Evolutionary conservation across 2,888 invertebrate genomes (phyloP), one percentile per base, ranked within the genome.

Genomic region (Ennomos erosarius): DNA sequence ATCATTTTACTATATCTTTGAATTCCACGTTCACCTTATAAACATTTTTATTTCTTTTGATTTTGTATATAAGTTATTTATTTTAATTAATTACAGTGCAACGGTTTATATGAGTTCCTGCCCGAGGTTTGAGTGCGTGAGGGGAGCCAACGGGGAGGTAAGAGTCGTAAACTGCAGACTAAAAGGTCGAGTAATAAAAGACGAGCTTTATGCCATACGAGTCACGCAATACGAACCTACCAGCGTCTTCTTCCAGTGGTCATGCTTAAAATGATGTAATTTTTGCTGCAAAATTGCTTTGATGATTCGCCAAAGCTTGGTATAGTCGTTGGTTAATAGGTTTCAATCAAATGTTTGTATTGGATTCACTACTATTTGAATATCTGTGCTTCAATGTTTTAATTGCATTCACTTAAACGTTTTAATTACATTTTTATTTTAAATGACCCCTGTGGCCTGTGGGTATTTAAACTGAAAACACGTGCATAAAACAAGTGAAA

Each of bases 81-180:
- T 37, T 59, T 47, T 56, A 53, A 61, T 54, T 54, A 54, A 47
- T 69, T 66, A 26, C 68, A 69, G 68, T 69, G 68, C 67, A 66
- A 59, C 68, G 55, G 60, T 62, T 59, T 64, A 60, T 63, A 67
- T 67, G 64, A 69, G 67, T 65, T 65, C 64, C 67, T 62, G 56
- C 61, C 65, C 5, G 49, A 55, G 45, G 33, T 60, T 52, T 60
- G 65, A 56, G 64, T 68, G 68, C 64, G 58, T 67, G 67, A 56
- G 57, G 63, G 68, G 58, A 59, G 38, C 36, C 50, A 33, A 46
- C 59, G 37, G 56, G 59, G 46, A 69, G 68, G 68, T 67, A 67
- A 69, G 67, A 55, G 38, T 50, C 58, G 63, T 65, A 61, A 49
- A 56, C 60, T 65, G 64, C 65, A 64, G 65, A 67, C 63, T 66